Evolutionary conservation across 2,888 invertebrate genomes (phyloP).

Genomic region (Caradrina clavipalpis): DNA sequence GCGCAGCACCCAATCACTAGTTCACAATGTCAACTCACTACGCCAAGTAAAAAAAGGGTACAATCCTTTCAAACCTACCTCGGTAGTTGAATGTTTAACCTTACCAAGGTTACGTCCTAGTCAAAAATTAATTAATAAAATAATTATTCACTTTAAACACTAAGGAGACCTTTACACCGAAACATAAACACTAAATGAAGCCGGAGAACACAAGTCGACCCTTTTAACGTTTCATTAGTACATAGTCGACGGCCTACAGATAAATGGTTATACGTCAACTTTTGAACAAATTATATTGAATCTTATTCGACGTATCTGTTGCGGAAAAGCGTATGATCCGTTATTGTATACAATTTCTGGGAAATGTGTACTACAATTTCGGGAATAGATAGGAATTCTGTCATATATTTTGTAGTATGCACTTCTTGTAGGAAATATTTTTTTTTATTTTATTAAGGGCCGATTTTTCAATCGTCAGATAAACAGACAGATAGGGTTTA

Average conservation of each 20-base stretch:
- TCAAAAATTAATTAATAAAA: conserved; percentile 1
- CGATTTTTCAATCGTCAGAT: no score
- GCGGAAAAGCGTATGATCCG: no score
- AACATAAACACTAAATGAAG: conserved; percentile 38
- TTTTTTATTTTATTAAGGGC: no score
- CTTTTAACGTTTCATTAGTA: conserved; percentile 43
- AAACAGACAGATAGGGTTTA: no score
- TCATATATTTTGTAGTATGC: no score
- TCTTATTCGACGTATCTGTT: neutral
- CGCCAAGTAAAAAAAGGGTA: neutral
- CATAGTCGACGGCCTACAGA: neutral
- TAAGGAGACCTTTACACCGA: conserved; percentile 7
- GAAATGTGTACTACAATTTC: no score
- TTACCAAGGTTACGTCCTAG: neutral
- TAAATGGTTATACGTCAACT: conserved; percentile 27
- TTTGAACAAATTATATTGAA: conserved; percentile 12
- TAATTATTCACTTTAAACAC: conserved; percentile 28
- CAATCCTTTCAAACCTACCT: neutral
- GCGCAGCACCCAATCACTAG: no score
- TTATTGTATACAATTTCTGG: no score
- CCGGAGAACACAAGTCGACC: conserved; percentile 6
- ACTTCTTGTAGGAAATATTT: no score
- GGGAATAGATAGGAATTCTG: no score
- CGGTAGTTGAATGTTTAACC: neutral
- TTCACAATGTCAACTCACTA: no score